phyloP scores from a whole-genome alignment of 2,797 vertebrate species.

The Buphagus erythrorhynchus region DNA sequence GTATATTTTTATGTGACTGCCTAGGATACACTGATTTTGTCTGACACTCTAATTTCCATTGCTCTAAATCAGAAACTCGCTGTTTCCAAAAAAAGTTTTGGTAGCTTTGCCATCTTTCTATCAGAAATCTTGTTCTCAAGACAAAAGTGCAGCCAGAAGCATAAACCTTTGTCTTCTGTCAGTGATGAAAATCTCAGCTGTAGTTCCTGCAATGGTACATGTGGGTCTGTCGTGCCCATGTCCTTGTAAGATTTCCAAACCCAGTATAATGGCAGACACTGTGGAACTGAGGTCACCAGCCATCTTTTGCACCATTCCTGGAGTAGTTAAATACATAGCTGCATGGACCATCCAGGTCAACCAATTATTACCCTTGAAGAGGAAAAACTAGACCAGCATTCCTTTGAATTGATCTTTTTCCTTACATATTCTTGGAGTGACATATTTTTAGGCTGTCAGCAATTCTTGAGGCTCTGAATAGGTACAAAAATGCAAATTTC shows the following conservation, averaged over 20 bases:
- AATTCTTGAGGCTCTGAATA: not conserved
- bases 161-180: not conserved
- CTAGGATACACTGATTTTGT: not conserved
- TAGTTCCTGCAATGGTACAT: not conserved
- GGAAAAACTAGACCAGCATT: not conserved
- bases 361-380: not conserved
- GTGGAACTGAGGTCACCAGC: not conserved
- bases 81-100: not conserved
- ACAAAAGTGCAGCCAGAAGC: not conserved
- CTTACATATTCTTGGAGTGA: not conserved
- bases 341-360: not conserved
- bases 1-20: not conserved
- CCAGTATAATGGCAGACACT: fast-evolving
- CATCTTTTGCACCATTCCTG: not conserved
- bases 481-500: not conserved
- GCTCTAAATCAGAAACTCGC: not conserved
- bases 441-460: not conserved
- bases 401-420: not conserved
- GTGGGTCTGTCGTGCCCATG: not conserved
- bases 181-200: not conserved
- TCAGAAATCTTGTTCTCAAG: not conserved
- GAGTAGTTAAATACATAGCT: not conserved
- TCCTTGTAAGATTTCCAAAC: not conserved
- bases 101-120: not conserved
- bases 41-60: not conserved